Evolutionary conservation across 2,797 vertebrate species (phyloP).

Genomic region (Peromyscus nudipes): DNA sequence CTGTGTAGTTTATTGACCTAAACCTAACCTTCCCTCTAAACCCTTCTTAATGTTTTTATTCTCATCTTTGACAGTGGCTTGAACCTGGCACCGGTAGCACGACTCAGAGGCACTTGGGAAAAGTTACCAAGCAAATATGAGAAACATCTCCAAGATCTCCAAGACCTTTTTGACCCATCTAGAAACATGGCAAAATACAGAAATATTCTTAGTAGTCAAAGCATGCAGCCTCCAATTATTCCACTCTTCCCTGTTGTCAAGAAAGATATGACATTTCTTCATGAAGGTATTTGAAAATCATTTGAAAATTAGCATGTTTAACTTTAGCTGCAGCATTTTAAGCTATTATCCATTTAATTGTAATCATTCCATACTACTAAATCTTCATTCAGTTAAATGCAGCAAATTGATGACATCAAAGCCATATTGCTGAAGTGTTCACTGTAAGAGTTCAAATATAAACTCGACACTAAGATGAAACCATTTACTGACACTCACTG

Average conservation of each 20-base stretch:
- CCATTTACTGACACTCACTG: not conserved
- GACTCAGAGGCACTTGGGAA: slow-evolving; percentile 96
- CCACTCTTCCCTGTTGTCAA: slow-evolving; percentile 98
- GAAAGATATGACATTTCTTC: slow-evolving; percentile 99
- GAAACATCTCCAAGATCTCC: slow-evolving; percentile 96
- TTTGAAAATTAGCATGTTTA: slow-evolving; percentile 65
- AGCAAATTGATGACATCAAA: slow-evolving; percentile 32
- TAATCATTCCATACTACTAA: slow-evolving; percentile 42
- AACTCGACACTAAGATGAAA: not conserved
- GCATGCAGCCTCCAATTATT: slow-evolving; percentile 98
- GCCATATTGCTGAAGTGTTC: not conserved
- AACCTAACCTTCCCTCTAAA: not conserved
- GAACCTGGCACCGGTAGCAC: slow-evolving; percentile 95
- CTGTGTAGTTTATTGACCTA: not conserved
- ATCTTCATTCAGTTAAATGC: not conserved
- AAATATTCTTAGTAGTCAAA: slow-evolving; percentile 98
- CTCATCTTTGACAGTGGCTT: slow-evolving; percentile 91
- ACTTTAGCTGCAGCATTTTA: slow-evolving; percentile 38
- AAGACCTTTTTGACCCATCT: slow-evolving; percentile 98
- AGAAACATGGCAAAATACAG: slow-evolving; percentile 99
- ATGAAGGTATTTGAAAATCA: slow-evolving; percentile 93
- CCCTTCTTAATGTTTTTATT: slow-evolving; percentile 66
- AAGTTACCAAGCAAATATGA: slow-evolving; percentile 98
- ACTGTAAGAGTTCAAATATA: not conserved
- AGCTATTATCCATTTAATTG: slow-evolving; percentile 16